Evolutionary conservation across 2,888 invertebrate species (phyloP).

Genomic region (Microdon myrmicae): DNA sequence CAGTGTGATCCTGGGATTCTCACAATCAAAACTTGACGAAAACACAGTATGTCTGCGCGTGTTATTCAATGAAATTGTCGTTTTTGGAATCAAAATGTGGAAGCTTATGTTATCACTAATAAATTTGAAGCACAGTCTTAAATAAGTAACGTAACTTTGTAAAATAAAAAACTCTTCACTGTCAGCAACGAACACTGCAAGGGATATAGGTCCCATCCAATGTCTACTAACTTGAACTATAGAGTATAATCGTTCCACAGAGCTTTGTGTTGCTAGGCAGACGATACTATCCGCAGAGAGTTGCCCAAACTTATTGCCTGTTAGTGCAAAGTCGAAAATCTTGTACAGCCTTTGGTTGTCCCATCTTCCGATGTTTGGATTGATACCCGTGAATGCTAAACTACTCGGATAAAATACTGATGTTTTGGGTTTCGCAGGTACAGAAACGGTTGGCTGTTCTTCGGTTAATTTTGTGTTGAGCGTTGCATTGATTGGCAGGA

Average conservation of each 20-base stretch:
- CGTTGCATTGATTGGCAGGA: slow-evolving; percentile 19
- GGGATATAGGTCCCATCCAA: slow-evolving; percentile 88
- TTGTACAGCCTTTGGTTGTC: slow-evolving; percentile 77
- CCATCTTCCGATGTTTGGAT: slow-evolving; percentile 79
- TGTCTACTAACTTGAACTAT: slow-evolving; percentile 81
- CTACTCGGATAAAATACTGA: slow-evolving; percentile 28
- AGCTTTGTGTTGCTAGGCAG: slow-evolving; percentile 86
- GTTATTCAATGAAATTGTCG: slow-evolving; percentile 64
- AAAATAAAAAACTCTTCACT: slow-evolving; percentile 80
- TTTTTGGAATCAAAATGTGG: slow-evolving; percentile 78
- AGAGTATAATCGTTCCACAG: slow-evolving; percentile 83
- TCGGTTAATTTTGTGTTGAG: slow-evolving; percentile 5
- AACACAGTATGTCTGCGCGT: slow-evolving; percentile 23
- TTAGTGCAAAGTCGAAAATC: slow-evolving; percentile 77
- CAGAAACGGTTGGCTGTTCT: slow-evolving; percentile 11
- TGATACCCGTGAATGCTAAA: slow-evolving; percentile 70
- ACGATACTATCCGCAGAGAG: slow-evolving; percentile 67
- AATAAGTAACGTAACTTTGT: slow-evolving; percentile 79
- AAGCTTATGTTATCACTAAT: slow-evolving; percentile 79
- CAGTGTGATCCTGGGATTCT: slow-evolving; percentile 74
- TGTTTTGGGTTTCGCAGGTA: slow-evolving; percentile 14
- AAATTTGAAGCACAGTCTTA: slow-evolving; percentile 78
- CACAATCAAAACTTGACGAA: slow-evolving; percentile 70
- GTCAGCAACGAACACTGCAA: slow-evolving; percentile 82
- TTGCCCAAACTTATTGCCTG: slow-evolving; percentile 73